Percentiles rank a stretch among this genome's conserved stretches.
Conservation (phyloP, 1,140 invertebrate genomes). For the Neocloeon triangulifer region DNA sequence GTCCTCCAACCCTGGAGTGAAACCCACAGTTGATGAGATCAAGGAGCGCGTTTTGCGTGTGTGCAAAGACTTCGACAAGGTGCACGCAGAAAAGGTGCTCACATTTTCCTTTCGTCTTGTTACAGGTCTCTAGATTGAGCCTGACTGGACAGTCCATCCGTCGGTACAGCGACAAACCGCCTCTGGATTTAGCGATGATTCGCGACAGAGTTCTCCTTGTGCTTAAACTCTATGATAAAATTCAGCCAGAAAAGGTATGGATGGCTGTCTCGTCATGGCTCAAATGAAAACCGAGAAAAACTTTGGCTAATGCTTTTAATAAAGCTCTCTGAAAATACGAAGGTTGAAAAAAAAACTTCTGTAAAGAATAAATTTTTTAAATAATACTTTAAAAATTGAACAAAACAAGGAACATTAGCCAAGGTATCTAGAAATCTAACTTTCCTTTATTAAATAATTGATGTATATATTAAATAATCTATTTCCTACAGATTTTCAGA, state of each 20-base stretch:
- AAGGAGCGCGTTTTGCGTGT: conserved; percentile 52
- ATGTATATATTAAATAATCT: conserved; percentile 4
- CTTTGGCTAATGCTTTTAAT: too few species aligned
- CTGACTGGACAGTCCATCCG: conserved; percentile 27
- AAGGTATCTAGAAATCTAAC: too few species aligned
- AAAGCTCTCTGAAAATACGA: too few species aligned
- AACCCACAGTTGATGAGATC: conserved; percentile 26
- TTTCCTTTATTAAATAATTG: too few species aligned
- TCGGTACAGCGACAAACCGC: conserved; percentile 45
- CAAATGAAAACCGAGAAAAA: too few species aligned
- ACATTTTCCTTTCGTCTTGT: conserved; percentile 14
- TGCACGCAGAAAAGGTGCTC: conserved; percentile 49
- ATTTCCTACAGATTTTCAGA: conserved; percentile 1
- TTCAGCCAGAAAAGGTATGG: conserved; percentile 74
- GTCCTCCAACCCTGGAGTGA: conserved; percentile 2
- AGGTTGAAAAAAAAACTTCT: too few species aligned
- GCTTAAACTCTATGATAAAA: conserved; percentile 89
- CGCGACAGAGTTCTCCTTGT: conserved; percentile 73
- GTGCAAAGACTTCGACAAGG: conserved; percentile 55
- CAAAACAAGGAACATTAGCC: too few species aligned
- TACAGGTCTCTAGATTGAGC: conserved; percentile 39
- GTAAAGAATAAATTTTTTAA: too few species aligned
- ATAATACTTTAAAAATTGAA: too few species aligned
- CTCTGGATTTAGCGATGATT: conserved; percentile 61
- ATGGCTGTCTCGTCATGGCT: too few species aligned